Percentiles rank a stretch among this genome's conserved stretches.
phyloP scores from a whole-genome alignment of 2,888 invertebrate genomes.

The Caenorhabditis zanzibari region DNA sequence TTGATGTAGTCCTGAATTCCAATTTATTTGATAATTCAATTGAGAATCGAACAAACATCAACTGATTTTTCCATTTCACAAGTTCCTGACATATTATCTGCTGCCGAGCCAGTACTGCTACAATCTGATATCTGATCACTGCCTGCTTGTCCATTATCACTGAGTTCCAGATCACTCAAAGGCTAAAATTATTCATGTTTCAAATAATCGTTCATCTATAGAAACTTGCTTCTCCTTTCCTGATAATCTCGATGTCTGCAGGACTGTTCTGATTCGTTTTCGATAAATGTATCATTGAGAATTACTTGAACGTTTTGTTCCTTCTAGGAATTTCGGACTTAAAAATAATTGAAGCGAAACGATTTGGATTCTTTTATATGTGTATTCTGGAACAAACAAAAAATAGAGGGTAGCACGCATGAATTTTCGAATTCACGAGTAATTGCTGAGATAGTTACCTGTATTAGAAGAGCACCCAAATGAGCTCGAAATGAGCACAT shows the following conservation, averaged over 20 bases:
- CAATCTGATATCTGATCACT: conserved; percentile 9
- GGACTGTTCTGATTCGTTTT: conserved; percentile 10
- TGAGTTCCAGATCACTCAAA: conserved; percentile 10
- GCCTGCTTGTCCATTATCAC: conserved; percentile 8
- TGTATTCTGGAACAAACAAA: no score
- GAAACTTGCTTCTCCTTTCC: conserved; percentile 19
- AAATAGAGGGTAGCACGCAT: no score
- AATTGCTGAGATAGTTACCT: no score
- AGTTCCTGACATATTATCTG: not conserved
- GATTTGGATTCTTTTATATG: not conserved
- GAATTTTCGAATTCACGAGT: no score
- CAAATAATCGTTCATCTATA: no score
- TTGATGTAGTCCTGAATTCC: conserved; percentile 29
- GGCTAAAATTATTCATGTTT: not conserved
- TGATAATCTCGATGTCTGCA: not conserved
- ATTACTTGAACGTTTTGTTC: not conserved
- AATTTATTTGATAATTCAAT: not conserved
- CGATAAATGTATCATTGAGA: not conserved
- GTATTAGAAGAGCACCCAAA: no score
- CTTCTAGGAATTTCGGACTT: no score
- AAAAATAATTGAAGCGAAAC: not conserved
- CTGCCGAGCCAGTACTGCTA: conserved; percentile 9
- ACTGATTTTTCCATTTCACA: conserved; percentile 18
- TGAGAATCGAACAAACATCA: not conserved
- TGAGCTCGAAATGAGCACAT: no score